These are phyloP conservation scores for Microplitis mediator DNA, from an alignment of 1,140 invertebrate species.

Conservation along the genomic window DNA sequence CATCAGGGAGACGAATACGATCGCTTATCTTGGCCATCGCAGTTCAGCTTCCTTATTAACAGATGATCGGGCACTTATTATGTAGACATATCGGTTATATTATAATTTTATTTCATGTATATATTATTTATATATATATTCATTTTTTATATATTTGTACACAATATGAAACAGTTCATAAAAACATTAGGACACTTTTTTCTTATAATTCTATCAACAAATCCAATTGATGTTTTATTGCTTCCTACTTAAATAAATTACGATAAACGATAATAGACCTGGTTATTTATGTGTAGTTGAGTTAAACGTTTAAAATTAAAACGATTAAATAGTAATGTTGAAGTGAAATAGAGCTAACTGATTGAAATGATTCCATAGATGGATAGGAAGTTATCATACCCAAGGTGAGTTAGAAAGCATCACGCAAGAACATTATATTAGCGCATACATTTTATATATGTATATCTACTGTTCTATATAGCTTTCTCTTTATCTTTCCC, in stretches of 20 bases:
- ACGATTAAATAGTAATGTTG: not conserved
- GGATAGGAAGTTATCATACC: not conserved
- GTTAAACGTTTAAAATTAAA: not conserved
- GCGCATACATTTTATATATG: too few relatives aligned
- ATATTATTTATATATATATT: not conserved
- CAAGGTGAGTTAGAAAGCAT: conserved; percentile 4
- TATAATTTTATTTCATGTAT: conserved; percentile 8
- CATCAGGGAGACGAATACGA: conserved; percentile 5
- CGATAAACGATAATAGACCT: too few relatives aligned
- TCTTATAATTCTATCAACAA: too few relatives aligned
- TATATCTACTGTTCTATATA: not conserved
- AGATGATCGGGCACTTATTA: conserved; percentile 44
- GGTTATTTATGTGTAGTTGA: not conserved
- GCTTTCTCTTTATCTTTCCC: not conserved
- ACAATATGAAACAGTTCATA: too few relatives aligned
- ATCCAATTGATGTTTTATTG: too few relatives aligned
- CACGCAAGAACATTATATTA: conserved; percentile 4
- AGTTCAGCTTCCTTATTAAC: conserved; percentile 50
- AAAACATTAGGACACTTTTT: too few relatives aligned
- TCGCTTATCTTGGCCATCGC: conserved; percentile 48
- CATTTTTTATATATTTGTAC: not conserved
- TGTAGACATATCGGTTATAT: conserved; percentile 22
- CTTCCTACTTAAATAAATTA: too few relatives aligned
- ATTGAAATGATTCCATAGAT: not conserved
- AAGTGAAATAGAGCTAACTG: not conserved